Percentiles rank a stretch among this genome's conserved stretches.
Evolutionary conservation across 2,888 invertebrate species (phyloP).

Genomic region (Watsonalla binaria): DNA sequence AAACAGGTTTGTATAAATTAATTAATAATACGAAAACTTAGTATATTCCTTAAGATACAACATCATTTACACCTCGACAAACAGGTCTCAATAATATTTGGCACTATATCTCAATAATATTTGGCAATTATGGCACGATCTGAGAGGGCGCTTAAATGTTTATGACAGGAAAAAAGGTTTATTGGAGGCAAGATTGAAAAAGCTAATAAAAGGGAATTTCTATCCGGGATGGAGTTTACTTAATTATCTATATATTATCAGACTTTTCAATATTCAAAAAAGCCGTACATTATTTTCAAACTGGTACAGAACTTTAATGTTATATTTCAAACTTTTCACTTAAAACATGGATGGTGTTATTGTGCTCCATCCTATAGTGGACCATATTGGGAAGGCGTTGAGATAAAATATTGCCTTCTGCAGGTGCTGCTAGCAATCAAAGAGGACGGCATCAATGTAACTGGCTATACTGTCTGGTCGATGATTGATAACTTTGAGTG

Average conservation of each 20-base stretch:
- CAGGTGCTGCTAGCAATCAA: slow-evolving; percentile 54
- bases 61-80: too few relatives aligned
- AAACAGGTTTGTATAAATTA: slow-evolving; percentile 29
- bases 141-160: too few relatives aligned
- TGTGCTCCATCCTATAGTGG: not conserved
- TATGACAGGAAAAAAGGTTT: too few relatives aligned
- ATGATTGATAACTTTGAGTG: slow-evolving; percentile 82
- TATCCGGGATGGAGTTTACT: too few relatives aligned
- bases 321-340: not conserved
- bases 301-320: too few relatives aligned
- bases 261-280: too few relatives aligned
- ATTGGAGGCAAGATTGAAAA: too few relatives aligned
- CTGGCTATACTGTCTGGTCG: slow-evolving; percentile 79
- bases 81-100: too few relatives aligned
- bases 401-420: not conserved
- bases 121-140: too few relatives aligned
- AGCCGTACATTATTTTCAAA: not conserved
- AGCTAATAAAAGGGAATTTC: too few relatives aligned
- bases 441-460: slow-evolving; percentile 61
- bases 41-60: not conserved
- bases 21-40: not conserved
- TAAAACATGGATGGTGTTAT: not conserved
- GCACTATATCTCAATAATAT: too few relatives aligned
- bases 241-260: too few relatives aligned
- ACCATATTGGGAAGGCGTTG: not conserved